Percentiles rank a stretch among this genome's conserved stretches.
phyloP scores from a whole-genome alignment of 2,888 invertebrate species.

The Drosophila testacea region DNA sequence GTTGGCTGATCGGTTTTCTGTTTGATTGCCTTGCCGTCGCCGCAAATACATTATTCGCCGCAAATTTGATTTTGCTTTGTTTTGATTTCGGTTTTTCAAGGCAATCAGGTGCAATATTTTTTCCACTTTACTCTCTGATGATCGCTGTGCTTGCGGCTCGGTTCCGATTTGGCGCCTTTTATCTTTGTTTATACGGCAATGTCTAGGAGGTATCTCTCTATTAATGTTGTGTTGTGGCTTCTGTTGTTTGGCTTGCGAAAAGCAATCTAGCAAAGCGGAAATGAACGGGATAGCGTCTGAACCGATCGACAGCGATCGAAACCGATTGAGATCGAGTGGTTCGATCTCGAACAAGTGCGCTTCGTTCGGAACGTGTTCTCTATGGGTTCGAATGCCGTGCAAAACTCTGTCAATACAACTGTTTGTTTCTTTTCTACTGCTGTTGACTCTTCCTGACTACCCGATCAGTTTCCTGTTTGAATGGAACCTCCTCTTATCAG shows the following conservation, averaged over 20 bases:
- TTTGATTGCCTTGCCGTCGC: slow-evolving; percentile 55
- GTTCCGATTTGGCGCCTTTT: slow-evolving; percentile 77
- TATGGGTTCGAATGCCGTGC: slow-evolving; percentile 49
- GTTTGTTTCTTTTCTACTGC: slow-evolving; percentile 2
- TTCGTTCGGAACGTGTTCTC: slow-evolving; percentile 58
- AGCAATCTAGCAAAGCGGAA: slow-evolving; percentile 69
- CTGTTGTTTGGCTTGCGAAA: slow-evolving; percentile 42
- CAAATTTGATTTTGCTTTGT: slow-evolving; percentile 68
- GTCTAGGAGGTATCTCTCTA: slow-evolving; percentile 47
- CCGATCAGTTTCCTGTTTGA: slow-evolving; percentile 63
- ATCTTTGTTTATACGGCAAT: slow-evolving; percentile 45
- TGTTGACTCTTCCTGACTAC: slow-evolving; percentile 9
- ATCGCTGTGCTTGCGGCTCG: slow-evolving; percentile 34
- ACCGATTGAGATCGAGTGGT: slow-evolving; percentile 48
- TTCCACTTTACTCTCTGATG: slow-evolving; percentile 43
- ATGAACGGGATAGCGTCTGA: slow-evolving; percentile 59
- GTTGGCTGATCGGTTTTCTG: slow-evolving; percentile 67
- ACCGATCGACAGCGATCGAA: slow-evolving; percentile 25
- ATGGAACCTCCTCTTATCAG: slow-evolving; percentile 57
- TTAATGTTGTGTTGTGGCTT: slow-evolving; percentile 15
- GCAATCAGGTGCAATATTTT: slow-evolving; percentile 77
- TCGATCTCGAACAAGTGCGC: slow-evolving; percentile 72
- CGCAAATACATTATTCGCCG: slow-evolving; percentile 58
- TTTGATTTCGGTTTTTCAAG: slow-evolving; percentile 73
- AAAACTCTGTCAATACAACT: slow-evolving; percentile 14